Evolutionary conservation across 1,140 invertebrate species (phyloP).

Genomic region (Phocides pigmalion): DNA sequence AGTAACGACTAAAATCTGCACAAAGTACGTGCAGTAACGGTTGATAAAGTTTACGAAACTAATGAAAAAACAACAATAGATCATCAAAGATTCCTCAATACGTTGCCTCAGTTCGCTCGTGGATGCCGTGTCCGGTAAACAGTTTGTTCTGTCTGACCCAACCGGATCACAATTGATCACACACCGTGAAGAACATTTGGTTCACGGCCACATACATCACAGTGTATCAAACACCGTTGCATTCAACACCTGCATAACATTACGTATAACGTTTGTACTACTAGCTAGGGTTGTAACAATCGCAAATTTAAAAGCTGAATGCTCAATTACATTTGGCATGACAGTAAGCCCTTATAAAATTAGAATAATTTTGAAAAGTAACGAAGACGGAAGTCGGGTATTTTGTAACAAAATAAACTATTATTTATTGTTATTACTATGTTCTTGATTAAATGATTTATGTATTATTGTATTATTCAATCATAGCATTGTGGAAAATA

Average conservation of each 20-base stretch:
- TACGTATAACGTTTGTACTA: conserved; percentile 1
- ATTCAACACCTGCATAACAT: conserved; percentile 22
- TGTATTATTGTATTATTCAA: too few relatives aligned
- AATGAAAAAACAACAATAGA: conserved; percentile 72
- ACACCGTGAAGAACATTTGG: conserved; percentile 68
- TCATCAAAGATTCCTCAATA: conserved; percentile 58
- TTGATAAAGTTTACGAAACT: conserved; percentile 49
- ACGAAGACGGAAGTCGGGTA: too few relatives aligned
- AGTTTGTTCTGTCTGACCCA: conserved; percentile 28
- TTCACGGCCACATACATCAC: conserved; percentile 61
- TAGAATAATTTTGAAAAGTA: too few relatives aligned
- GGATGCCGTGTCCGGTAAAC: conserved; percentile 45
- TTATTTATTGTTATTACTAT: too few relatives aligned
- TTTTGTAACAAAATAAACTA: too few relatives aligned
- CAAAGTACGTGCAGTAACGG: background rate
- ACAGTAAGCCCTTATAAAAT: too few relatives aligned
- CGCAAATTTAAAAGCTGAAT: too few relatives aligned
- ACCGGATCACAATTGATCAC: conserved; percentile 40
- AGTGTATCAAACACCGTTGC: conserved; percentile 21
- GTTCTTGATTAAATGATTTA: too few relatives aligned
- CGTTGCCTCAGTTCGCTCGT: conserved; percentile 56
- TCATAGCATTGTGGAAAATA: too few relatives aligned
- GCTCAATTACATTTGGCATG: too few relatives aligned
- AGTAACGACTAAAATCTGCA: background rate
- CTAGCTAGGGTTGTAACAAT: background rate